Evolutionary conservation across 2,888 invertebrate species (phyloP).

Genomic region (Endotricha flammealis): DNA sequence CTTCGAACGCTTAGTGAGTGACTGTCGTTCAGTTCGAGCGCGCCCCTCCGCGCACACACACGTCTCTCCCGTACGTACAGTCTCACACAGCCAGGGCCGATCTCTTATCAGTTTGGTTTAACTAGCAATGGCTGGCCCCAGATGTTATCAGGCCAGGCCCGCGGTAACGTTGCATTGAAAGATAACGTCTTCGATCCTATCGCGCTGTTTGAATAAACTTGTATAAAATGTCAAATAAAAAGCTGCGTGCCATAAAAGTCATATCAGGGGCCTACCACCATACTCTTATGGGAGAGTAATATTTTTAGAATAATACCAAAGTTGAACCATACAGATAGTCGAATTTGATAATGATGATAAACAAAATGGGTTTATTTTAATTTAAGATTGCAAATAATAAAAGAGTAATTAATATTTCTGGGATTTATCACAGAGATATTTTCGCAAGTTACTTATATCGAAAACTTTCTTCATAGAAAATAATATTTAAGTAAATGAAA

Average conservation of each 20-base stretch:
- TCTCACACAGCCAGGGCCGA: constrained; percentile 54
- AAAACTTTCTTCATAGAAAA: too few relatives aligned
- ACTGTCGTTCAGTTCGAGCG: constrained; percentile 57
- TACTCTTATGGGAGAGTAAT: too few relatives aligned
- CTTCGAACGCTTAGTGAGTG: constrained; percentile 75
- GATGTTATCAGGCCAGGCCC: constrained; percentile 70
- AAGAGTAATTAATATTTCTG: too few relatives aligned
- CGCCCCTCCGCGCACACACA: constrained; percentile 55
- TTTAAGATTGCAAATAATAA: too few relatives aligned
- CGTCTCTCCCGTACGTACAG: constrained; percentile 25
- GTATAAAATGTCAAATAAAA: constrained; percentile 78
- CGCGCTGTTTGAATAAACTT: constrained; percentile 76
- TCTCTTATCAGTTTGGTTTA: constrained; percentile 74
- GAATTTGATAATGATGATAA: too few relatives aligned
- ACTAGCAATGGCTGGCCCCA: constrained; percentile 76
- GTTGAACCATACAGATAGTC: too few relatives aligned
- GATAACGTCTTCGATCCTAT: constrained; percentile 76
- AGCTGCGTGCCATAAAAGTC: constrained; percentile 65
- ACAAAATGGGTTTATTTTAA: too few relatives aligned
- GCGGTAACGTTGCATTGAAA: constrained; percentile 79
- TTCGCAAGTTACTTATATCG: too few relatives aligned
- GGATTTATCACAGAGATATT: too few relatives aligned
- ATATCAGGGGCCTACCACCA: too few relatives aligned
- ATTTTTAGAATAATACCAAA: too few relatives aligned
- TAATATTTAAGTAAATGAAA: too few relatives aligned